phyloP scores from a whole-genome alignment of 2,113 vertebrate genomes.

The Phycodurus eques region DNA sequence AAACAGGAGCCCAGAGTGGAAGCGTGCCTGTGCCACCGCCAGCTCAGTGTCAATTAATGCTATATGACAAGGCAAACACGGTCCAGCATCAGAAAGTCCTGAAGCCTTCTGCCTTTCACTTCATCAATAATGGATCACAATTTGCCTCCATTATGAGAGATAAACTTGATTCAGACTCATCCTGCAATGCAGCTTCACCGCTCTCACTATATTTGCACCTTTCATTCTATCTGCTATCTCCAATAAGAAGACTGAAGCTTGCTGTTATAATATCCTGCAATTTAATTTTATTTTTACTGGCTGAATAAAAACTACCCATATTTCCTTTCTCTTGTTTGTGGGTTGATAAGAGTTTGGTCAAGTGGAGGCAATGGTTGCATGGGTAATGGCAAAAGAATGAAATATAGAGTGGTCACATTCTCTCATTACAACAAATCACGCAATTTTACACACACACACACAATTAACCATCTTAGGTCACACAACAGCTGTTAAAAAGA shows the following conservation, averaged over 20 bases:
- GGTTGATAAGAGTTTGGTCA: conserved; percentile 37
- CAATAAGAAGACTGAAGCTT: conserved; percentile 32
- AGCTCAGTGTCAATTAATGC: conserved; percentile 58
- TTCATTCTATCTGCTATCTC: conserved; percentile 5
- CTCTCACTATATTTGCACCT: conserved; percentile 15
- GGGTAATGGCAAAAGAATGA: conserved; percentile 11
- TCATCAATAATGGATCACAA: conserved; percentile 65
- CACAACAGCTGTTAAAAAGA: not conserved
- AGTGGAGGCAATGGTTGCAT: conserved; percentile 29
- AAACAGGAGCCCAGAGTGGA: conserved; percentile 41
- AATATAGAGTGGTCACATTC: conserved; percentile 34
- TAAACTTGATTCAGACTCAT: conserved; percentile 20
- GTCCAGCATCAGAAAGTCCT: conserved; percentile 30
- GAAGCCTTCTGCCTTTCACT: conserved; percentile 48
- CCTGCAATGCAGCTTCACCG: not conserved
- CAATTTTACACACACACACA: not conserved
- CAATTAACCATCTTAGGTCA: not conserved
- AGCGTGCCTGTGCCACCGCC: conserved; percentile 33
- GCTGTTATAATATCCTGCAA: conserved; percentile 29
- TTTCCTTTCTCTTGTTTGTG: conserved; percentile 27
- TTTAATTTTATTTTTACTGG: conserved; percentile 33
- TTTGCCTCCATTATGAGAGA: conserved; percentile 24
- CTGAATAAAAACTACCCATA: conserved; percentile 53
- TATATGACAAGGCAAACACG: conserved; percentile 48
- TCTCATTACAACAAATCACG: conserved; percentile 18